A percentile compares a stretch with the other conserved stretches of the same genome.
phyloP scores from a whole-genome alignment of 1,140 invertebrate genomes.

The Tigriopus japonicus region DNA sequence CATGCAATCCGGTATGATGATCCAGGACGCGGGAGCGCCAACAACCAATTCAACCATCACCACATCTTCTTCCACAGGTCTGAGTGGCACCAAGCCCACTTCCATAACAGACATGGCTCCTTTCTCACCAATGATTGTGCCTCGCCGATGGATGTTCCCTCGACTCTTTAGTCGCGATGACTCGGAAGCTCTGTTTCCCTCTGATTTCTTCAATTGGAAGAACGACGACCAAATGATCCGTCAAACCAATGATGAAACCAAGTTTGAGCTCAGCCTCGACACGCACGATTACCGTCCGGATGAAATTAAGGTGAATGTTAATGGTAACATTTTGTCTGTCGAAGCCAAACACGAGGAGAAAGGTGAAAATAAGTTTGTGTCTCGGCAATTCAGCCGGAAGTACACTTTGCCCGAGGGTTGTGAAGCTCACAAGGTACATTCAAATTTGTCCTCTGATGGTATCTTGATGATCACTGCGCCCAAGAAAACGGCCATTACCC shows the following conservation, averaged over 20 bases:
- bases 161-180: too few relatives aligned
- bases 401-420: conserved; percentile 12
- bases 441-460: conserved; percentile 14
- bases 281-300: conserved; percentile 12
- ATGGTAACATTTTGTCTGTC: neutral
- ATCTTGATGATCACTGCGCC: conserved; percentile 14
- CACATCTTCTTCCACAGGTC: too few relatives aligned
- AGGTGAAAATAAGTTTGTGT: conserved; percentile 6
- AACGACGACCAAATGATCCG: too few relatives aligned
- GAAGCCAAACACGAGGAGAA: conserved; percentile 14
- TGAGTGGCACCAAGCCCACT: too few relatives aligned
- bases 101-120: too few relatives aligned
- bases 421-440: conserved; percentile 10
- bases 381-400: conserved; percentile 13
- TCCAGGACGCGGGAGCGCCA: too few relatives aligned
- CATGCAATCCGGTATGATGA: too few relatives aligned
- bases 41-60: too few relatives aligned
- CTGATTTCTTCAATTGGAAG: too few relatives aligned
- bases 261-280: conserved; percentile 13
- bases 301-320: conserved; percentile 14
- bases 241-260: conserved; percentile 6
- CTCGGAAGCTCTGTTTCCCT: too few relatives aligned
- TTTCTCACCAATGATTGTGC: too few relatives aligned
- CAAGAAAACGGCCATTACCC: neutral
- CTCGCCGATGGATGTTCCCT: too few relatives aligned